phyloP scores from a whole-genome alignment of 2,797 vertebrate genomes.

The Macroramphosus scolopax region DNA sequence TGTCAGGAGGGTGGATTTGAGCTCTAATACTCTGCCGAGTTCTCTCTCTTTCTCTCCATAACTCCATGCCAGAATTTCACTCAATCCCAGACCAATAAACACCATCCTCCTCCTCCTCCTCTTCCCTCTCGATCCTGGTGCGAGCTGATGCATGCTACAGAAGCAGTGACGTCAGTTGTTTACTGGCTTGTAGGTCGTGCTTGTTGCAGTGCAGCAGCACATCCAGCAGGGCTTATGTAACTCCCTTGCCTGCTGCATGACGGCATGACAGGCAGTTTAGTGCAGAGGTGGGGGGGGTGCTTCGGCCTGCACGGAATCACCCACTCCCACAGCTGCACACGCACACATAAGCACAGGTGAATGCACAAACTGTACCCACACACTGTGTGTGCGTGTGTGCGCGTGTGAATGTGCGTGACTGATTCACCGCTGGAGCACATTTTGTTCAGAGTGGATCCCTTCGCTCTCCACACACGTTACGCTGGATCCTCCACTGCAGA shows the following conservation, averaged over 20 bases:
- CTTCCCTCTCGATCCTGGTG: constrained; percentile 17
- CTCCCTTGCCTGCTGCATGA: constrained; percentile 38
- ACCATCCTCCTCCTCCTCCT: neutral
- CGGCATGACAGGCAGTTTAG: constrained; percentile 26
- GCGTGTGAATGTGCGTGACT: too few relatives aligned
- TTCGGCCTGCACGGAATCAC: constrained; percentile 12
- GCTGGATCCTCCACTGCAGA: constrained; percentile 58
- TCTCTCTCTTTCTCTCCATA: constrained; percentile 21
- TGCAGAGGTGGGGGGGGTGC: constrained; percentile 18
- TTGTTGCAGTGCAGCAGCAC: constrained; percentile 65
- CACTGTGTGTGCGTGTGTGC: constrained; percentile 2
- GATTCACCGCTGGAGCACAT: too few relatives aligned
- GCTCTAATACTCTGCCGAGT: constrained; percentile 28
- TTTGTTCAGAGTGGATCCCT: too few relatives aligned
- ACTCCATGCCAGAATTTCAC: constrained; percentile 33
- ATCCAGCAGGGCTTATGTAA: constrained; percentile 75
- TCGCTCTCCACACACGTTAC: constrained; percentile 35
- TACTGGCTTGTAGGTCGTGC: constrained; percentile 69
- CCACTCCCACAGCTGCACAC: neutral
- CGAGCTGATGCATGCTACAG: constrained; percentile 65
- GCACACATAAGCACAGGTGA: constrained; percentile 8
- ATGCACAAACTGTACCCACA: too few relatives aligned
- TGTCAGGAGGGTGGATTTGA: constrained; percentile 28
- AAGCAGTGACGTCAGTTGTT: constrained; percentile 78
- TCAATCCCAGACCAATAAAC: constrained; percentile 30